A percentile compares a stretch with the other conserved stretches of the same genome.
These are phyloP conservation scores for Microcebus murinus DNA, from an alignment of 2,113 vertebrate genomes.

Conservation along the genomic window DNA sequence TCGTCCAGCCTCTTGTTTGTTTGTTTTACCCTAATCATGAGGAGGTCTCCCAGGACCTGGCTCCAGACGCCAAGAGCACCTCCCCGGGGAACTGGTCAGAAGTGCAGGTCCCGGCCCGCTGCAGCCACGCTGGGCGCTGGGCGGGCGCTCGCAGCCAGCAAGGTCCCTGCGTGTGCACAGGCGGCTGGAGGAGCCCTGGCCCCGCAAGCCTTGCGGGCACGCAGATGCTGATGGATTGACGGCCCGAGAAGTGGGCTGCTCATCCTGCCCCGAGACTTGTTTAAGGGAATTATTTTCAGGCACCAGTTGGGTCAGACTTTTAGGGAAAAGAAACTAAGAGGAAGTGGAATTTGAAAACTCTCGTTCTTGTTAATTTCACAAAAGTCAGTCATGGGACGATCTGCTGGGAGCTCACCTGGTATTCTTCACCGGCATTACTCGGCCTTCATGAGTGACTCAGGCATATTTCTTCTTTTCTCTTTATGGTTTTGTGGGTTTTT, in stretches of 20 bases:
- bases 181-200: background rate
- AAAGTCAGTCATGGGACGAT: background rate
- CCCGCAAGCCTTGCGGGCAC: rapidly evolving
- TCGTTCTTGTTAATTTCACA: background rate
- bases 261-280: background rate
- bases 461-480: background rate
- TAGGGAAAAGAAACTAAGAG: background rate
- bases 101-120: background rate
- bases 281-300: background rate
- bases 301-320: background rate
- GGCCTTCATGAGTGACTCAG: background rate
- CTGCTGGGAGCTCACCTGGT: background rate
- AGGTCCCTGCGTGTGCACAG: rapidly evolving
- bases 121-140: background rate
- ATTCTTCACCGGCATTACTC: background rate
- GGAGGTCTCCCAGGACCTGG: background rate
- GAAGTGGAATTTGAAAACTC: background rate
- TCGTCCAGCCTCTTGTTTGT: background rate
- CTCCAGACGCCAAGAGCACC: background rate
- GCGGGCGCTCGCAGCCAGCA: rapidly evolving
- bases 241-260: background rate
- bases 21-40: background rate
- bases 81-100: background rate
- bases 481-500: background rate
- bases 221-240: background rate